phyloP scores from a whole-genome alignment of 2,797 vertebrate species.

The Tympanoctomys barrerae region DNA sequence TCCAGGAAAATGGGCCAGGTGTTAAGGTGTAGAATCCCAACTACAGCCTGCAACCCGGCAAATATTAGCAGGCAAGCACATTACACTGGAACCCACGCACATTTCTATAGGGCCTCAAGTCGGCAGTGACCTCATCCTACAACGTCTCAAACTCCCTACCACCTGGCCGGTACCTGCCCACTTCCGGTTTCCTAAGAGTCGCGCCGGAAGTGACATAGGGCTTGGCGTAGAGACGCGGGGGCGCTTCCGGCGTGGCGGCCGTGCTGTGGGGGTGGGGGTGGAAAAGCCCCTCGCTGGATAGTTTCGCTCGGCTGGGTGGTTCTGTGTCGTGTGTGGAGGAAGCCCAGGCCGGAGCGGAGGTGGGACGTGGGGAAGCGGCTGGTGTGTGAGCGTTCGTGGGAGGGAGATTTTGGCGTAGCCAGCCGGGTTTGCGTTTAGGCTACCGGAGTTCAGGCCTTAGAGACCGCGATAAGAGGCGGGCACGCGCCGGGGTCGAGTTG shows the following conservation, averaged over 20 bases:
- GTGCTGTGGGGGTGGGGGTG: not conserved
- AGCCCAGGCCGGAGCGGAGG: not conserved
- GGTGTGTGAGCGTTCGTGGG: not conserved
- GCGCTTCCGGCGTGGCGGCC: constrained; percentile 56
- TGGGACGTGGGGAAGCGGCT: constrained; percentile 37
- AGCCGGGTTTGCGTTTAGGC: not conserved
- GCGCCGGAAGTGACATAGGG: constrained; percentile 74
- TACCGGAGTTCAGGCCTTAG: constrained; percentile 40
- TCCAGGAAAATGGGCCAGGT: accelerated
- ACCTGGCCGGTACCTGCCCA: accelerated
- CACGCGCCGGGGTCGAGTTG: not conserved
- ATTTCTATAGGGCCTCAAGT: accelerated
- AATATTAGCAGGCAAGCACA: accelerated
- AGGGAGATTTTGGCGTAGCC: constrained; percentile 60
- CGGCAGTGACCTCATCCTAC: accelerated
- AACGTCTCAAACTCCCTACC: constrained; percentile 9
- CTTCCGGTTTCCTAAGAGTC: not conserved
- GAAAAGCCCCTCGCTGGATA: not conserved
- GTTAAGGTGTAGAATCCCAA: not conserved
- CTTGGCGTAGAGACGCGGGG: not conserved
- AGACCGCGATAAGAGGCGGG: not conserved
- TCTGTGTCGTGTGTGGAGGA: accelerated
- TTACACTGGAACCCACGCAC: accelerated
- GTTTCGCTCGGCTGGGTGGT: accelerated
- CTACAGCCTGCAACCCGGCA: too few species aligned